Base-by-base conservation (phyloP, 2,113 vertebrate genomes). In the Sterna hirundo region DNA sequence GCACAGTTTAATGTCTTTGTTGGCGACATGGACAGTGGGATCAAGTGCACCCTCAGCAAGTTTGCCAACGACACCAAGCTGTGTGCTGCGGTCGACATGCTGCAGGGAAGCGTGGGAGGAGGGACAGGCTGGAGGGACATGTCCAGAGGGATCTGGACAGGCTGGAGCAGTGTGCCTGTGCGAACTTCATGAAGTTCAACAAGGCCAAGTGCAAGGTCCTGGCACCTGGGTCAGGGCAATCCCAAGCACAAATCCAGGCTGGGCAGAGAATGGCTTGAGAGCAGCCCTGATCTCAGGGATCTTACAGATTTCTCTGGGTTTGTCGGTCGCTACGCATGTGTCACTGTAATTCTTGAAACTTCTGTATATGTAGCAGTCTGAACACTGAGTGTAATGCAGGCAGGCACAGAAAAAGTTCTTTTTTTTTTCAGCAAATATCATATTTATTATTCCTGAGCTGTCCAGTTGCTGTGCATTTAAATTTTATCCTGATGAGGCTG, bases 271-370 rank as follows among this genome's bases (percentile, higher is more conserved):
- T 17, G 25, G 25, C 38, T 38, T 38, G n/a, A 62, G 15, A 38
- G 10, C 26, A 27, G 25, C 15, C 36, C 25, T 13, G 10, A 15
- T 60, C 20, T 36, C 34, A 25, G 29, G 19, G 15, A 74, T 29
- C 16, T 79, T 25, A 36, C 8, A 51, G 18, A 38, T 23, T 72
- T 58, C 44, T 32, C 36, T 85, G 51, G 22, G 14, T 51, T 85
- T 78, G 3, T n/a, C 5, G 2, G 11, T 40, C 54, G 54, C 15
- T 52, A 52, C 29, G 30, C 19, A 30, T 0, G 1, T 26, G 46
- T 29, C 46, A 52, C 44, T 52, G 66, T 38, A 65, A 40, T 66
- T 74, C 58, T 71, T 58, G 38, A 72, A 60, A 40, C 17, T 61
- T 60, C 30, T 30, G 23, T 14, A 47, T 54, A 47, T 22, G 16